Percentiles rank a stretch among this genome's conserved stretches.
Evolutionary conservation across 2,113 vertebrate species (phyloP).

Genomic region (Helogale parvula): DNA sequence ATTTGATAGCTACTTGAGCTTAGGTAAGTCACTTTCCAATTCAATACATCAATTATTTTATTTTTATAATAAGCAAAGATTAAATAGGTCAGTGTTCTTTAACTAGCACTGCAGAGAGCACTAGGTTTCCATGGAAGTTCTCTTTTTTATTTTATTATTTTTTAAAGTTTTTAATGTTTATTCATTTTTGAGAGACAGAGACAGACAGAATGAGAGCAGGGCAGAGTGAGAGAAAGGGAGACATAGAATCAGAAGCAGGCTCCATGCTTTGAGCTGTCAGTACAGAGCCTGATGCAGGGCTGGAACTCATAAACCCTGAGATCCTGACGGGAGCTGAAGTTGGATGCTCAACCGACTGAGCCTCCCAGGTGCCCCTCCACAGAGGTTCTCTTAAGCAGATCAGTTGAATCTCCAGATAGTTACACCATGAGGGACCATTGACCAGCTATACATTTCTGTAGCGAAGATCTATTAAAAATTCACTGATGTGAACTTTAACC

Average conservation of each 20-base stretch:
- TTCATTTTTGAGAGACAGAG: too few relatives aligned
- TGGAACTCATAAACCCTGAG: too few relatives aligned
- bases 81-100: not conserved
- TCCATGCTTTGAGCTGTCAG: too few relatives aligned
- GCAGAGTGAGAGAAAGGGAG: too few relatives aligned
- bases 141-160: not conserved
- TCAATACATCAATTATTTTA: not conserved
- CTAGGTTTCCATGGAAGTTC: not conserved
- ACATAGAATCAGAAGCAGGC: too few relatives aligned
- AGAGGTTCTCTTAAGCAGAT: not conserved
- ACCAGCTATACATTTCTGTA: not conserved
- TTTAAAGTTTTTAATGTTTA: too few relatives aligned
- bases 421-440: not conserved
- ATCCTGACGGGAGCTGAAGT: too few relatives aligned
- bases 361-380: too few relatives aligned
- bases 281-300: too few relatives aligned
- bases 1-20: not conserved
- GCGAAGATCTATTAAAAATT: not conserved
- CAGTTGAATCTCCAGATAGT: not conserved
- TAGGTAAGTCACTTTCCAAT: not conserved
- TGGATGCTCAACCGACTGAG: too few relatives aligned
- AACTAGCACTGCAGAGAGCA: not conserved
- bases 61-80: not conserved
- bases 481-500: not conserved
- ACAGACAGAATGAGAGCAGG: too few relatives aligned